A percentile compares a stretch with the other conserved stretches of the same genome.
phyloP scores from a whole-genome alignment of 92 coral and sea anemone species.

The Virgularia gustaviana region DNA sequence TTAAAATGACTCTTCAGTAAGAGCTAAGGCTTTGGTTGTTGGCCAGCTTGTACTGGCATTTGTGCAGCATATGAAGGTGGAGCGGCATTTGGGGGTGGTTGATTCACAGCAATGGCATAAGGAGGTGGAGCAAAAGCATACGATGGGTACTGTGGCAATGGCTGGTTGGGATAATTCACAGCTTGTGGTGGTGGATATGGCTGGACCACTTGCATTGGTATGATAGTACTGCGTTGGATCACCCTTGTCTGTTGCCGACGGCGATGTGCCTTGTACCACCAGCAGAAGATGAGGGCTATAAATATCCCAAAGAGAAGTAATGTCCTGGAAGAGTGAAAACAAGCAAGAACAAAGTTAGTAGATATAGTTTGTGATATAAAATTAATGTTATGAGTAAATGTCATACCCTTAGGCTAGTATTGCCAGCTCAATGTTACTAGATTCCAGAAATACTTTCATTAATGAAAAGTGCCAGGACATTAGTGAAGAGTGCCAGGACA shows the following conservation, averaged over 20 bases:
- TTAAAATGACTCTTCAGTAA: background rate
- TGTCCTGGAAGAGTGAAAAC: slow-evolving; percentile 12
- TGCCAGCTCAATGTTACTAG: too few species aligned
- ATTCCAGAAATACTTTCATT: too few species aligned
- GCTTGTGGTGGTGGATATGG: slow-evolving; percentile 37
- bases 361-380: too few species aligned
- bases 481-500: too few species aligned
- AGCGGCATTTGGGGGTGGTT: background rate
- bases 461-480: too few species aligned
- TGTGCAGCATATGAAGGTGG: slow-evolving; percentile 7
- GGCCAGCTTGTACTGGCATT: slow-evolving; percentile 4
- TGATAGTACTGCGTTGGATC: slow-evolving; percentile 22
- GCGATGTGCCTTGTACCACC: slow-evolving; percentile 93
- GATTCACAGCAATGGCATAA: slow-evolving; percentile 36
- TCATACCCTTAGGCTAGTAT: too few species aligned
- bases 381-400: too few species aligned
- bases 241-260: slow-evolving; percentile 63
- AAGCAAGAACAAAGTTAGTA: background rate
- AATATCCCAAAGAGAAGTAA: slow-evolving; percentile 21
- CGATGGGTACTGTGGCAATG: slow-evolving; percentile 25
- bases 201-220: slow-evolving; percentile 38
- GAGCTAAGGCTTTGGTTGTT: too few species aligned
- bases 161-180: slow-evolving; percentile 7
- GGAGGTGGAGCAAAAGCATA: slow-evolving; percentile 47
- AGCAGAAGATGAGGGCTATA: slow-evolving; percentile 56